These are phyloP conservation scores for Itoplectis maculator DNA, from an alignment of 2,888 invertebrate species.

Conservation along the genomic window DNA sequence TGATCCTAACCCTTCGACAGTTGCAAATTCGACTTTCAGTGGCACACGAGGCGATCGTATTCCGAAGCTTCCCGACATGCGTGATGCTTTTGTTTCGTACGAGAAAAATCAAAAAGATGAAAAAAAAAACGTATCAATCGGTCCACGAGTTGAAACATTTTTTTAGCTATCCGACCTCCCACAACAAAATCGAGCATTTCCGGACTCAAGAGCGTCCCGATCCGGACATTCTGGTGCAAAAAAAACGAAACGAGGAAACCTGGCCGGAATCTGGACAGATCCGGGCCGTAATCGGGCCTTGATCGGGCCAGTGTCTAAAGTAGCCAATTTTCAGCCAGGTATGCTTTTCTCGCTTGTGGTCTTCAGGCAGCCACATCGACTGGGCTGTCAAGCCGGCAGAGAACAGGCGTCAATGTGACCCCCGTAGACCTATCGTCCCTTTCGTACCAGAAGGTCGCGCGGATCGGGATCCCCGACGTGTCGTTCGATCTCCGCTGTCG, in stretches of 20 bases:
- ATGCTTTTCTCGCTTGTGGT: neutral
- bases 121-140: conserved; percentile 32
- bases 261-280: neutral
- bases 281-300: neutral
- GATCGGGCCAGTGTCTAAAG: neutral
- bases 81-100: conserved; percentile 48
- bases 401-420: neutral
- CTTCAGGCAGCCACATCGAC: neutral
- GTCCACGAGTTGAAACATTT: conserved; percentile 2
- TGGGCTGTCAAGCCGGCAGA: neutral
- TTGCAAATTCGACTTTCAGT: conserved; percentile 18
- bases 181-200: neutral
- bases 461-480: too few species aligned
- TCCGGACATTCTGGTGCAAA: neutral
- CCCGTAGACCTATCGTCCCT: neutral
- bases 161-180: neutral
- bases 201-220: neutral
- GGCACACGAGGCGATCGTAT: conserved; percentile 47
- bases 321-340: neutral
- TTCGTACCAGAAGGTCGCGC: neutral
- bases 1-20: neutral
- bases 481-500: neutral
- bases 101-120: conserved; percentile 13
- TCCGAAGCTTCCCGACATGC: conserved; percentile 17
- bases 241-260: neutral